Percentiles rank a stretch among this genome's conserved stretches.
Evolutionary conservation across 2,888 invertebrate species (phyloP).

Genomic region (Mechanitis messenoides): DNA sequence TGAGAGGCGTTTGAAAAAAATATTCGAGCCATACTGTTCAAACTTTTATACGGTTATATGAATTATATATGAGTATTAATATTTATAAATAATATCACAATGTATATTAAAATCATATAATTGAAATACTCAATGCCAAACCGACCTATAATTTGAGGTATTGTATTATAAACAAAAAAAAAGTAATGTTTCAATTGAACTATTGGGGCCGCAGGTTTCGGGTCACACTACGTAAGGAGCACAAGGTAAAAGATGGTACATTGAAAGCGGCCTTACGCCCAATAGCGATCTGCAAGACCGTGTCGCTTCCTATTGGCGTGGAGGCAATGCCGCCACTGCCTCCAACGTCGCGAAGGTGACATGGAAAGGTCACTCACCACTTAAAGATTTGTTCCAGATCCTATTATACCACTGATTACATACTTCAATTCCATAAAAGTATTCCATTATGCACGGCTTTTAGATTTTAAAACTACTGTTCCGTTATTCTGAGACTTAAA

Average conservation of each 20-base stretch:
- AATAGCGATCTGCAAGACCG: constrained; percentile 71
- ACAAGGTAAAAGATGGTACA: constrained; percentile 77
- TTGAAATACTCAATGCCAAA: too few species aligned
- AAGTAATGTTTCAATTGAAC: constrained; percentile 22
- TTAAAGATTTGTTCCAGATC: constrained; percentile 26
- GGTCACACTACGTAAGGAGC: constrained; percentile 71
- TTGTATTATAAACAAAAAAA: neutral
- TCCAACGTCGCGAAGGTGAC: constrained; percentile 66
- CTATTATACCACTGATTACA: neutral
- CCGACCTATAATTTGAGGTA: too few species aligned
- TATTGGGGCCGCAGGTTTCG: constrained; percentile 49
- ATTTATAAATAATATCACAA: too few species aligned
- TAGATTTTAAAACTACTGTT: neutral
- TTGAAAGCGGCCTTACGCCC: constrained; percentile 76
- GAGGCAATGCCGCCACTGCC: constrained; percentile 65
- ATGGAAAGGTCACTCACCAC: constrained; percentile 61
- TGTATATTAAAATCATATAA: too few species aligned
- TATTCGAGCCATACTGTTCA: constrained; percentile 22
- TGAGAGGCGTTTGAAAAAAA: constrained; percentile 55
- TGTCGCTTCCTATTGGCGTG: constrained; percentile 73
- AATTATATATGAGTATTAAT: too few species aligned
- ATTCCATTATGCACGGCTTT: neutral
- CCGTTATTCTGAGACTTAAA: neutral
- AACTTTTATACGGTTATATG: too few species aligned
- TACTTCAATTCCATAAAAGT: neutral